These are phyloP conservation scores for Athalia cordata DNA, from an alignment of 2,888 invertebrate genomes.

Conservation along the genomic window DNA sequence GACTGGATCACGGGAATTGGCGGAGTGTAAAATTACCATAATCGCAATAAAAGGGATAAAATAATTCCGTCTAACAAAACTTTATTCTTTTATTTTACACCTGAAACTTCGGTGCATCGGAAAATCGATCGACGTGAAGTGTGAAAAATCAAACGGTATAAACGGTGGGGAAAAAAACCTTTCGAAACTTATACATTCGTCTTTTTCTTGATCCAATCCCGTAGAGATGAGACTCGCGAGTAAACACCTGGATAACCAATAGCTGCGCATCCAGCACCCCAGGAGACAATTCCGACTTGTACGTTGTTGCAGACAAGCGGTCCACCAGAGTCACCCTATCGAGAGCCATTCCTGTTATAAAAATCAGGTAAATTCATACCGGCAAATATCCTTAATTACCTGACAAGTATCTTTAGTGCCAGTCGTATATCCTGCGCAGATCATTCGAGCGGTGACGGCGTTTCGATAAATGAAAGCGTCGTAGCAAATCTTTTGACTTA, in stretches of 20 bases:
- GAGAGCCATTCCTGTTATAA: not conserved
- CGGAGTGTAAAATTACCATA: slow-evolving; percentile 20
- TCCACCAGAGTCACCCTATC: slow-evolving; percentile 68
- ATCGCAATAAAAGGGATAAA: slow-evolving; percentile 7
- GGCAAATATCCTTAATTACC: slow-evolving; percentile 37
- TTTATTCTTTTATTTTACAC: not conserved
- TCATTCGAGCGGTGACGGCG: slow-evolving; percentile 60
- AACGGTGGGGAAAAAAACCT: too few species aligned
- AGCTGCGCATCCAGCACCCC: slow-evolving; percentile 65
- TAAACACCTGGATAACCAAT: slow-evolving; percentile 76
- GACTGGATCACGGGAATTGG: slow-evolving; percentile 10
- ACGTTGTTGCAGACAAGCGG: slow-evolving; percentile 61
- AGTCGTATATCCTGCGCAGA: slow-evolving; percentile 61
- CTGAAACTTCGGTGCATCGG: not conserved
- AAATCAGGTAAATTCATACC: not conserved
- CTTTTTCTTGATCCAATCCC: slow-evolving; percentile 68
- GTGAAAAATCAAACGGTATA: too few species aligned
- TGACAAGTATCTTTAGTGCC: slow-evolving; percentile 62
- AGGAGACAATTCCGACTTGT: slow-evolving; percentile 69
- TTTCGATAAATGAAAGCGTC: slow-evolving; percentile 71
- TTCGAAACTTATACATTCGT: too few species aligned
- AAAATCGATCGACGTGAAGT: too few species aligned
- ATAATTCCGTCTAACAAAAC: not conserved
- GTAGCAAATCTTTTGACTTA: slow-evolving; percentile 71
- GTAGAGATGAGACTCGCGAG: slow-evolving; percentile 74